Evolutionary conservation across 2,113 vertebrate species (phyloP).

Genomic region (Gallinago paraguaiae): DNA sequence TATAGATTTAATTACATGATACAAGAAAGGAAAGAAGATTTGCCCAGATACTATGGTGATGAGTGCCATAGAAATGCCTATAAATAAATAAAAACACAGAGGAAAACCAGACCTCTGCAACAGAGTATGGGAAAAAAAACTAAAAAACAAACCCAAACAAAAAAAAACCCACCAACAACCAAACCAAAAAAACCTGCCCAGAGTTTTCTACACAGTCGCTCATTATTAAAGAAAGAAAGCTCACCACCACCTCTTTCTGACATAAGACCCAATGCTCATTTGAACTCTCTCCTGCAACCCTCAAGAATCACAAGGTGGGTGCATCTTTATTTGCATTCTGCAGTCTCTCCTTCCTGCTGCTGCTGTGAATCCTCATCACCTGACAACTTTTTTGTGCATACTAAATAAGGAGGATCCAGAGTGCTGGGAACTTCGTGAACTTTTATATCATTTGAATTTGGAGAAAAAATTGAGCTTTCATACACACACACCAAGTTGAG

Average conservation of each 20-base stretch:
- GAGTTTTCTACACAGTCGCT: not conserved
- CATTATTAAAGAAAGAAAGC: not conserved
- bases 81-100: constrained; percentile 25
- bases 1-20: constrained; percentile 60
- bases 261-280: not conserved
- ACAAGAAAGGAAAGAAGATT: constrained; percentile 26
- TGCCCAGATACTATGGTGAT: not conserved
- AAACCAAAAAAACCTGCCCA: not conserved
- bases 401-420: not conserved
- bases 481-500: not conserved
- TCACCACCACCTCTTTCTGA: not conserved
- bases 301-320: not conserved
- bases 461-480: not conserved
- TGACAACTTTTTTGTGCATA: constrained; percentile 22
- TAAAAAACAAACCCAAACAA: not conserved
- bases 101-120: not conserved
- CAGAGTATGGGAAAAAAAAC: not conserved
- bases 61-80: constrained; percentile 17
- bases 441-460: constrained; percentile 30
- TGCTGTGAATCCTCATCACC: constrained; percentile 1
- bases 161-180: not conserved
- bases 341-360: constrained; percentile 30
- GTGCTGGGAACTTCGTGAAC: not conserved
- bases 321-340: constrained; percentile 31
- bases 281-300: not conserved